Percentiles rank a stretch among this genome's conserved stretches.
These are phyloP conservation scores for Brachystomella parvula DNA, from an alignment of 1,140 invertebrate genomes.

Conservation along the genomic window DNA sequence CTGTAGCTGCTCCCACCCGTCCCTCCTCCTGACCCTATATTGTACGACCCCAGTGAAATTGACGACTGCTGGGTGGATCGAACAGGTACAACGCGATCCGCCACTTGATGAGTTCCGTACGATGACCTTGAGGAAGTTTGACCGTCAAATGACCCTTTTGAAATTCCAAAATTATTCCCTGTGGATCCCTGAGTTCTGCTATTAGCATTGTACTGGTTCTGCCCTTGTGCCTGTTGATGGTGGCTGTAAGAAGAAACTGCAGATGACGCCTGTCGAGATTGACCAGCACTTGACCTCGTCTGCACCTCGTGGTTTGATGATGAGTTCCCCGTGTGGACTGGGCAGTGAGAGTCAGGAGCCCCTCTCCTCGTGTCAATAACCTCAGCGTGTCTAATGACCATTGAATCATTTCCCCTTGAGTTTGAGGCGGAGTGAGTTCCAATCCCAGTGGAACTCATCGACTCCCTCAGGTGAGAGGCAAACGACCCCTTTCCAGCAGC, in stretches of 20 bases:
- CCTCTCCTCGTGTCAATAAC: not conserved
- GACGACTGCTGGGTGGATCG: conserved; percentile 30
- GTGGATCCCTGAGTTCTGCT: conserved; percentile 19
- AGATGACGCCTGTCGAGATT: not conserved
- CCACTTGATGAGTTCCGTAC: conserved; percentile 27
- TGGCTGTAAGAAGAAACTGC: not conserved
- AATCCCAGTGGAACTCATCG: not conserved
- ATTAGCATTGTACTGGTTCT: conserved; percentile 13
- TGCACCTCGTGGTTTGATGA: not conserved
- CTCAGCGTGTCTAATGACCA: not conserved
- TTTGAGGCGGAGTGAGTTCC: not conserved
- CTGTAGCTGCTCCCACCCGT: conserved; percentile 24
- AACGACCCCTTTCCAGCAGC: conserved; percentile 26
- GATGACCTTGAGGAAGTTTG: conserved; percentile 26
- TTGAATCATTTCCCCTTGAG: not conserved
- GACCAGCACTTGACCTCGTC: not conserved
- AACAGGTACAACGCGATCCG: conserved; percentile 31
- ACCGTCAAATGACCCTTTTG: conserved; percentile 26
- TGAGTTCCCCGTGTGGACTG: conserved; percentile 6
- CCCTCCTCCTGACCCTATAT: not conserved
- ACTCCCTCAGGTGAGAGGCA: conserved; percentile 25
- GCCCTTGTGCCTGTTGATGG: conserved; percentile 8
- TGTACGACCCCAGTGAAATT: conserved; percentile 34
- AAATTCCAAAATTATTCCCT: conserved; percentile 25
- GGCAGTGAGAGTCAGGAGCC: not conserved